phyloP scores from a whole-genome alignment of 2,888 invertebrate genomes.

The Ischnus inquisitorius region DNA sequence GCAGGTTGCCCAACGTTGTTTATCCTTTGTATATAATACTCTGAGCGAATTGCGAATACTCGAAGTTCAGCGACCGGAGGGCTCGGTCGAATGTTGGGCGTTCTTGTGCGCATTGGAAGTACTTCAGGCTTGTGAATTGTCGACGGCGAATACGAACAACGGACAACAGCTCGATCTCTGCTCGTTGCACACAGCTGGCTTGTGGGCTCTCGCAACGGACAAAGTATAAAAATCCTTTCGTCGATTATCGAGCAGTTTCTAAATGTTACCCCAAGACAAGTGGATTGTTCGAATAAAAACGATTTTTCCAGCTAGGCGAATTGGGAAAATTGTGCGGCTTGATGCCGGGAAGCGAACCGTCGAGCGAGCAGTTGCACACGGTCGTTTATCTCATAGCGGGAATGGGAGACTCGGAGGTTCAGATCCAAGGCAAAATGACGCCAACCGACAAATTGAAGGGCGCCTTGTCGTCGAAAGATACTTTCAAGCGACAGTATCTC shows the following conservation, averaged over 20 bases:
- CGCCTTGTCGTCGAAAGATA: slow-evolving; percentile 95
- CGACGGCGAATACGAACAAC: slow-evolving; percentile 89
- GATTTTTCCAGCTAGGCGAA: slow-evolving; percentile 89
- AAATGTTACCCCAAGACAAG: background rate
- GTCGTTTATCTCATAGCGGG: slow-evolving; percentile 97
- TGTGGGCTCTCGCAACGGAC: slow-evolving; percentile 95
- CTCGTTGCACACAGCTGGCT: slow-evolving; percentile 93
- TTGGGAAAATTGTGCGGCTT: slow-evolving; percentile 96
- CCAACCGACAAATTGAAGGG: slow-evolving; percentile 93
- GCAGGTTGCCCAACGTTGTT: slow-evolving; percentile 94
- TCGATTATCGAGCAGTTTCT: background rate
- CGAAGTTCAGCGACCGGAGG: slow-evolving; percentile 92
- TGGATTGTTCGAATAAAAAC: background rate
- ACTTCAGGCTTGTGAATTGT: slow-evolving; percentile 91
- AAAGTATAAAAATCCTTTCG: slow-evolving; percentile 87
- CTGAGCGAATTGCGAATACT: slow-evolving; percentile 93
- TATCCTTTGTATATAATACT: slow-evolving; percentile 96
- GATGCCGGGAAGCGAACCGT: slow-evolving; percentile 93
- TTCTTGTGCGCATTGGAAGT: slow-evolving; percentile 96
- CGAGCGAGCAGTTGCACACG: slow-evolving; percentile 95
- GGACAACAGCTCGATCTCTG: slow-evolving; percentile 89
- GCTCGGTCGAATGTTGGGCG: slow-evolving; percentile 96
- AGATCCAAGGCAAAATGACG: slow-evolving; percentile 81
- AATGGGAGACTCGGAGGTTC: slow-evolving; percentile 91
- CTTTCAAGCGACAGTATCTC: slow-evolving; percentile 96